Percentiles rank a stretch among this genome's conserved stretches.
Conservation (phyloP, 1,140 invertebrate species). For the Lutraria rhynchaena region DNA sequence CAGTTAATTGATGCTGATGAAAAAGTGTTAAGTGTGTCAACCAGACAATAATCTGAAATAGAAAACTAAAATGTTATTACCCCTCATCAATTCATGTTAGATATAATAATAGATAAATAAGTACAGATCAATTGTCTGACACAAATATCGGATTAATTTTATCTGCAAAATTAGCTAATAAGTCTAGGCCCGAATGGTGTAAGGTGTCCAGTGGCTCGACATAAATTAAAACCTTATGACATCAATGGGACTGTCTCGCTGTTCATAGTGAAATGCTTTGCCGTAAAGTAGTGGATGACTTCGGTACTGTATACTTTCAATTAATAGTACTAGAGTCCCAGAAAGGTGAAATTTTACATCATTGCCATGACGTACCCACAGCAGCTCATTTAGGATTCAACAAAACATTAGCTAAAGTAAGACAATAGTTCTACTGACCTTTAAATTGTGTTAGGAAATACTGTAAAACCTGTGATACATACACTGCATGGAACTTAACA, state of each 20-base stretch:
- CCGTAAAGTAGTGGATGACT: conserved; percentile 1
- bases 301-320: neutral
- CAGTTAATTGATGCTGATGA: no score
- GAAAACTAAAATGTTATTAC: neutral
- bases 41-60: neutral
- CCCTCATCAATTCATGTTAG: neutral
- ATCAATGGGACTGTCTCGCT: conserved; percentile 13
- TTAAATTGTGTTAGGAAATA: conserved; percentile 6
- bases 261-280: neutral
- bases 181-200: neutral
- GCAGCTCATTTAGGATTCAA: neutral
- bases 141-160: neutral
- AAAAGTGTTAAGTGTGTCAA: neutral
- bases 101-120: neutral
- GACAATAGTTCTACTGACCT: conserved; percentile 16
- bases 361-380: neutral
- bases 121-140: neutral
- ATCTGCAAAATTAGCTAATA: no score
- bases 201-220: neutral
- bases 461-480: conserved; percentile 15
- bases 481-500: neutral
- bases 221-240: neutral
- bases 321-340: neutral
- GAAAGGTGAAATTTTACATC: neutral
- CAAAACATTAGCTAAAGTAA: neutral